These are phyloP conservation scores for Acrobasis suavella DNA, from an alignment of 2,888 invertebrate species.

Conservation along the genomic window DNA sequence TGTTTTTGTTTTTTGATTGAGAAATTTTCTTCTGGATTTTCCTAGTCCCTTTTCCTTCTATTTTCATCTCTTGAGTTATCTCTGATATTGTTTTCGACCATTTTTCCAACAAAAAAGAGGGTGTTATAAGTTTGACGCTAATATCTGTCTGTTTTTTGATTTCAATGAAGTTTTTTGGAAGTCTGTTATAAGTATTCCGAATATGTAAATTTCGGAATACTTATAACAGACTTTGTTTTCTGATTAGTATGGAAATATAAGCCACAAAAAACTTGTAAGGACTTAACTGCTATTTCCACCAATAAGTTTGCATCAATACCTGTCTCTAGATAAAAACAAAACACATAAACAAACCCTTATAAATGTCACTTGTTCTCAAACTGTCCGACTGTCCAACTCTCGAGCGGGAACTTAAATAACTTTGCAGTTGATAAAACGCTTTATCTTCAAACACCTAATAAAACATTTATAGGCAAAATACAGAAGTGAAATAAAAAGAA, in stretches of 20 bases:
- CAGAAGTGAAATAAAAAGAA: conserved; percentile 44
- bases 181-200: too few relatives aligned
- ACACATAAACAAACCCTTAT: conserved; percentile 17
- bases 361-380: conserved; percentile 18
- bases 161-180: too few relatives aligned
- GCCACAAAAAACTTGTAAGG: neutral
- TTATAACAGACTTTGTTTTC: too few relatives aligned
- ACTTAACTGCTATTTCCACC: neutral
- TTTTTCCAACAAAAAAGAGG: too few relatives aligned
- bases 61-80: too few relatives aligned
- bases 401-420: conserved; percentile 39
- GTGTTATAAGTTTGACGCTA: too few relatives aligned
- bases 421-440: conserved; percentile 35
- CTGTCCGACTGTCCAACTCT: conserved; percentile 44
- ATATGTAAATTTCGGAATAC: too few relatives aligned
- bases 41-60: too few relatives aligned
- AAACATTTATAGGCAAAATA: conserved; percentile 55
- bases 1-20: too few relatives aligned
- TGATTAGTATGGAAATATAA: neutral
- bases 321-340: conserved; percentile 1
- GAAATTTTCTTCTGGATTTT: too few relatives aligned
- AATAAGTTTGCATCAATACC: neutral
- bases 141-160: too few relatives aligned
- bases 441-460: conserved; percentile 46
- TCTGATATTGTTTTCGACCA: too few relatives aligned